phyloP scores from a whole-genome alignment of 2,888 invertebrate genomes.

The Allolobophora icterica region DNA sequence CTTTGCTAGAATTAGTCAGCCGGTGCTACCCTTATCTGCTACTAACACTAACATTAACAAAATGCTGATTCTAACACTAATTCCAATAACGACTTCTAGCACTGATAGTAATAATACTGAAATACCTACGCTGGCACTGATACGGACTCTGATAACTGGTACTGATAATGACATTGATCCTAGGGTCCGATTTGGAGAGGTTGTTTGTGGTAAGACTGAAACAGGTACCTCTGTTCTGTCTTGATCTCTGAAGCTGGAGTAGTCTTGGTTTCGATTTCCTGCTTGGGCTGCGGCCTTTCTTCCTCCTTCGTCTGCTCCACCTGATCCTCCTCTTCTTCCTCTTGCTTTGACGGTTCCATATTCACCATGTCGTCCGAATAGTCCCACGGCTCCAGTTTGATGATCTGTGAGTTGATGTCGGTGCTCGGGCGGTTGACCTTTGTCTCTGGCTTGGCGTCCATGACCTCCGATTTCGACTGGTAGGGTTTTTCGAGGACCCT shows the following conservation, averaged over 20 bases:
- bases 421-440: background rate
- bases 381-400: background rate
- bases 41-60: no score
- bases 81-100: background rate
- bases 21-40: no score
- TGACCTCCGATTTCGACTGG: background rate
- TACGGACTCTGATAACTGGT: background rate
- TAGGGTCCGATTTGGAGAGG: background rate
- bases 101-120: background rate
- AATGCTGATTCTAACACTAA: no score
- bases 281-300: background rate
- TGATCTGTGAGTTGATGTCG: background rate
- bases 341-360: background rate
- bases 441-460: background rate
- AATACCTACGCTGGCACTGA: background rate
- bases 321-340: background rate
- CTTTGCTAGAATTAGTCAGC: no score
- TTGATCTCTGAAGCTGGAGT: conserved; percentile 11
- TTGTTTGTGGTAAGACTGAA: background rate
- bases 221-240: background rate
- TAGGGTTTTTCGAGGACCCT: conserved; percentile 19
- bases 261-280: background rate
- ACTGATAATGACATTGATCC: no score
- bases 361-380: conserved; percentile 8
- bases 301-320: background rate